Percentiles rank a stretch among this genome's conserved stretches.
Evolutionary conservation across 2,113 vertebrate species (phyloP).

Genomic region (Siniperca knerii): DNA sequence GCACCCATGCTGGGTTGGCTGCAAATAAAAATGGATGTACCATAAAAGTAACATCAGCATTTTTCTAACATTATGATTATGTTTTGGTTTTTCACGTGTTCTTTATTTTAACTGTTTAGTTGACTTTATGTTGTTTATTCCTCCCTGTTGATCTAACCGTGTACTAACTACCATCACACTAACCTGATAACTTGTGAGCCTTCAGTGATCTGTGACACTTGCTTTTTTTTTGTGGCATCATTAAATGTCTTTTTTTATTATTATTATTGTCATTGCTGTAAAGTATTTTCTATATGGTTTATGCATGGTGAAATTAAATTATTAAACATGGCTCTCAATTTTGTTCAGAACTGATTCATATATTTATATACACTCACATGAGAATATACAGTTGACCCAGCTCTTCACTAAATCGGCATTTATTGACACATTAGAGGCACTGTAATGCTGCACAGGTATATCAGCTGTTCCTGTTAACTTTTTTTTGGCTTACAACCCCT

Average conservation of each 20-base stretch:
- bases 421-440: too few species aligned
- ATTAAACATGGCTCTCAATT: constrained; percentile 66
- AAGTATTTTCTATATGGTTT: constrained; percentile 75
- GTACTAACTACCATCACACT: constrained; percentile 53
- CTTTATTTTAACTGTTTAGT: constrained; percentile 13
- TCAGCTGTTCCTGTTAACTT: not conserved
- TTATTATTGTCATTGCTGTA: constrained; percentile 72
- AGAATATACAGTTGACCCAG: too few species aligned
- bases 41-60: constrained; percentile 25
- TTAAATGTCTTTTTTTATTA: constrained; percentile 47
- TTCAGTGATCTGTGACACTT: constrained; percentile 62
- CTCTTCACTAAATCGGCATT: not conserved
- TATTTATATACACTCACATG: not conserved
- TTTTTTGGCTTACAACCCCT: too few species aligned
- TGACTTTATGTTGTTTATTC: constrained; percentile 15
- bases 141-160: constrained; percentile 29
- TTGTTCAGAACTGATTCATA: not conserved
- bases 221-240: constrained; percentile 31
- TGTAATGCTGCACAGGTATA: too few species aligned
- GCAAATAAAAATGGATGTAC: constrained; percentile 27
- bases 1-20: not conserved
- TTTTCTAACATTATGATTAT: constrained; percentile 38
- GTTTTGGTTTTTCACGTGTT: constrained; percentile 22
- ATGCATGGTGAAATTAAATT: constrained; percentile 81
- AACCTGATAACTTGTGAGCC: constrained; percentile 57